Evolutionary conservation across 2,797 vertebrate species (phyloP), one percentile per base, ranked within the genome.

Genomic region (Pantherophis vulpinus): DNA sequence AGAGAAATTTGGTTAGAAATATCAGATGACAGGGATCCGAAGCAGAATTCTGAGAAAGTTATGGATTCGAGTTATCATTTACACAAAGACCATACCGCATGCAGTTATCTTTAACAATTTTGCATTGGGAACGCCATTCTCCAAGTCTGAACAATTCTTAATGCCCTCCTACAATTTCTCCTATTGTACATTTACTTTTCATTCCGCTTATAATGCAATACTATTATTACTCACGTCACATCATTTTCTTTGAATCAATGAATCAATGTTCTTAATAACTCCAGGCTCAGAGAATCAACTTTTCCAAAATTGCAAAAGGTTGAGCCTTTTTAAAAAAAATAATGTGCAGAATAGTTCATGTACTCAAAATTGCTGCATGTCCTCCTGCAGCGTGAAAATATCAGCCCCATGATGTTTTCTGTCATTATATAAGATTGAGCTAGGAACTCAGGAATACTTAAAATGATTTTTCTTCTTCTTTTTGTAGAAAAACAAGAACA

Each of bases 1-100:
- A 95, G 94, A 94, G 95, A 95, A 95, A 95, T 4, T 92, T 92
- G 93, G 94, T 94, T 96, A 94, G 91, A 92, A 87, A 63, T 9
- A 91, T 47, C 93, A 12, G 91, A 93, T 58, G 94, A 93, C 79
- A 37, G n/a, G 18, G 66, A 32, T 92, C 58, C 59, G 92, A 91
- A 89, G 54, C 29, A 94, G 93, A 94, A 90, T 91, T 91, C 90
- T 54, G 55, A 54, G 93, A 95, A 95, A 89, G 0, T 0, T 4
- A 92, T 54, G 20, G 63, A 8, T 1, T 32, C 79, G 91, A 86
- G 56, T 61, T 0, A 18, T 55, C 93, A 93, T 94, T 94, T 95
- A 93, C 20, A 92, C 91, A 90, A 37, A 91, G 91, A 51, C 90
- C 87, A 92, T 92, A 87, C 94, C 63, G 93, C 0, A 89, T 88